Evolutionary conservation across 2,797 vertebrate genomes (phyloP), one percentile per base, ranked within the genome.

Genomic region (Hoplostethus mediterraneus): DNA sequence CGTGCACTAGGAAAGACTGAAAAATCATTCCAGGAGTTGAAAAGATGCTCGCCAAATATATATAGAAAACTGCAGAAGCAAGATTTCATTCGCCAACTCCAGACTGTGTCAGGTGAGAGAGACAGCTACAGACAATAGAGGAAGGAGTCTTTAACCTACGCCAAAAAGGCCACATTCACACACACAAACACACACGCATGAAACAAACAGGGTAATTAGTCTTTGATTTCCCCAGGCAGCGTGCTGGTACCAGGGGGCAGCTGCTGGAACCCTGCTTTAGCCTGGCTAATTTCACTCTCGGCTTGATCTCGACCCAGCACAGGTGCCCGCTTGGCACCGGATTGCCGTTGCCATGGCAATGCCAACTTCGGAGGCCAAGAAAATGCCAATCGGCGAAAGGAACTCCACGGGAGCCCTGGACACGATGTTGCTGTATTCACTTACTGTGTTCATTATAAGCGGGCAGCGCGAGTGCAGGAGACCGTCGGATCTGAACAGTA

Each of bases 221-320:
- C 86, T 85, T 85, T 91, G 85, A 88, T 91, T 89, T 92, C 84
- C 89, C 90, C 63, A 63, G 83, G 85, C 79, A 82, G 85, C 71
- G 64, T 82, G 75, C 79, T 81, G 77, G 86, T 88, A 87, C 82
- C 81, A 81, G 79, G 86, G 89, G 85, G 78, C 81, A 89, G 85
- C 88, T 90, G 85, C 82, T 80, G 83, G 82, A 78, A 76, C 86
- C 83, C 75, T 51, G 80, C 89, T 89, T 90, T 89, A 85, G 89
- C 82, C 83, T 69, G 84, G 81, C 90, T 93, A 90, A 90, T 93
- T 93, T 89, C 87, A 86, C 86, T 92, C 89, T 59, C 88, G 47
- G 90, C 84, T 89, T 89, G 92, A 91, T 88, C 88, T 84, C 81
- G 49, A 83, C 82, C 87, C 86, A 81, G 69, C 79, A 67, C 92